Conservation (phyloP, 2,888 invertebrate species). For the Carterocephalus palaemon region DNA sequence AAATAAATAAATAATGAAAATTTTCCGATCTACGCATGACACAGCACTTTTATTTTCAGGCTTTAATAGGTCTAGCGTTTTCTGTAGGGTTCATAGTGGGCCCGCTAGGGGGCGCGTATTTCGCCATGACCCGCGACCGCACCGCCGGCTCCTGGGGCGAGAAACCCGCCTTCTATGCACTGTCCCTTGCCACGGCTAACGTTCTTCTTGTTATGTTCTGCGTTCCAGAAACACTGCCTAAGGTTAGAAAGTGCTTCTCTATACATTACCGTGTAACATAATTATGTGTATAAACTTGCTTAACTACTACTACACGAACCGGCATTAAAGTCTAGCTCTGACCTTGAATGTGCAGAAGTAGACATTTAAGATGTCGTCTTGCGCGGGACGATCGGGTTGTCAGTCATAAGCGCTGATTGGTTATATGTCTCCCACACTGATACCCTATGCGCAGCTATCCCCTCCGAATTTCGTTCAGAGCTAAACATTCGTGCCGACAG, state of each 20-base stretch:
- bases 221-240: constrained; percentile 91
- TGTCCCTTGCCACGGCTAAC: constrained; percentile 86
- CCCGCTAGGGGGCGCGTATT: constrained; percentile 95
- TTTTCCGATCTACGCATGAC: constrained; percentile 5
- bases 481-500: no score
- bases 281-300: constrained; percentile 6
- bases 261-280: no score
- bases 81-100: constrained; percentile 98
- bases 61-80: constrained; percentile 97
- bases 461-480: no score
- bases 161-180: constrained; percentile 88
- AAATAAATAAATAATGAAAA: no score
- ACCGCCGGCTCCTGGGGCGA: constrained; percentile 85
- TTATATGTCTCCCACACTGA: no score
- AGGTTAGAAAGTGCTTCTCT: constrained; percentile 62
- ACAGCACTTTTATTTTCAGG: constrained; percentile 77
- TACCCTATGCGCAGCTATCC: no score
- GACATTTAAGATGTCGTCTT: no score
- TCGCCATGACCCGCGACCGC: constrained; percentile 82
- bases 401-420: no score
- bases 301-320: no score
- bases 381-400: no score
- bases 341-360: no score
- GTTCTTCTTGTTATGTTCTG: constrained; percentile 84
- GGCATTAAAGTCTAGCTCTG: no score